Percentiles rank a stretch among this genome's conserved stretches.
These are phyloP conservation scores for Furnarius figulus DNA, from an alignment of 2,113 vertebrate genomes.

Conservation along the genomic window DNA sequence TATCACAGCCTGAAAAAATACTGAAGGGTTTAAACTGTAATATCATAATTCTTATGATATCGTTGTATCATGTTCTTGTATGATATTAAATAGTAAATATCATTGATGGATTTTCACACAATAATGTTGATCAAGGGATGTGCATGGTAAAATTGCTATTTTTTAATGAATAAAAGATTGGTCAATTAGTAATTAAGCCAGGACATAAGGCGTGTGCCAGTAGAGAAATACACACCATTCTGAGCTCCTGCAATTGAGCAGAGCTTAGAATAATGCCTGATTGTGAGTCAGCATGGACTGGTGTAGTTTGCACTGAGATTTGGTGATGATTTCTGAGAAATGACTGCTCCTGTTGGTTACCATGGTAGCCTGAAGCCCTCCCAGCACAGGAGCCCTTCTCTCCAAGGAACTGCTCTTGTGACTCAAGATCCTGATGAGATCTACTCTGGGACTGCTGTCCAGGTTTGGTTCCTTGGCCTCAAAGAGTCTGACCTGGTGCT, in stretches of 20 bases:
- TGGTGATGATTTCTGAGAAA: background rate
- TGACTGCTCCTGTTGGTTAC: background rate
- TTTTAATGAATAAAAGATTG: background rate
- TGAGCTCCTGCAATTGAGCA: background rate
- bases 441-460: background rate
- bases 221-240: background rate
- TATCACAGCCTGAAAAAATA: background rate
- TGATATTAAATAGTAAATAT: background rate
- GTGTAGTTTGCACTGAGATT: background rate
- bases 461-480: rapidly evolving
- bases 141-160: background rate
- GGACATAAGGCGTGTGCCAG: background rate
- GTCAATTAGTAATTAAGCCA: background rate
- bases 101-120: background rate
- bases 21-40: background rate
- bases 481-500: background rate
- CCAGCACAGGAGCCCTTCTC: background rate
- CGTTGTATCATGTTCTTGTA: background rate
- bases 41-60: background rate
- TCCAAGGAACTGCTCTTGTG: background rate
- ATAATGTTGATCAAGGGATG: background rate
- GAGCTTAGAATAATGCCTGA: background rate
- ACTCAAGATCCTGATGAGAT: background rate
- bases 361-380: background rate
- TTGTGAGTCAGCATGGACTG: background rate